Conservation (phyloP, 2,888 invertebrate species). For the Dolichopus griseipennis region DNA sequence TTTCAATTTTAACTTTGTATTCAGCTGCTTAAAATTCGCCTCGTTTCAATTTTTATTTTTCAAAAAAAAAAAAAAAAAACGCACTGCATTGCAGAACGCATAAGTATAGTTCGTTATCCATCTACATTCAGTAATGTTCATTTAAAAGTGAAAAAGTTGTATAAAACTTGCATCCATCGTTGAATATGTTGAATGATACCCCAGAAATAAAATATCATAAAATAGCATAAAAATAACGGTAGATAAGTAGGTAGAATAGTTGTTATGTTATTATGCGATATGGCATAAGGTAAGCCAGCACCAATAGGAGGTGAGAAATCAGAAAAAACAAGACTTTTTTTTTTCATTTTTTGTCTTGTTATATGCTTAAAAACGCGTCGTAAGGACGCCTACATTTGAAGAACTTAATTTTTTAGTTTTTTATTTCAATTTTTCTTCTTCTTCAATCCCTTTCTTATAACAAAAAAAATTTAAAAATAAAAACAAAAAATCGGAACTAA, state of each 20-base stretch:
- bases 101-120: too few relatives aligned
- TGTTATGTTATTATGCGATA: background rate
- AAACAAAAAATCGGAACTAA: background rate
- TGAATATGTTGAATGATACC: too few relatives aligned
- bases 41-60: background rate
- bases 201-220: too few relatives aligned
- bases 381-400: background rate
- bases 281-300: background rate
- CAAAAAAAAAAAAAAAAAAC: background rate
- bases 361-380: background rate
- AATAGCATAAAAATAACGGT: background rate
- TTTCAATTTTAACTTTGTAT: background rate
- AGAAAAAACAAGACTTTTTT: background rate
- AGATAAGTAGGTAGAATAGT: slow-evolving; percentile 2
- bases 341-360: background rate
- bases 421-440: background rate
- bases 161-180: too few relatives aligned
- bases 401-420: background rate
- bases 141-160: too few relatives aligned
- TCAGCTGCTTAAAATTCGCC: background rate
- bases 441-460: background rate
- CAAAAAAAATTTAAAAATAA: background rate
- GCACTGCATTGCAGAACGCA: too few relatives aligned
- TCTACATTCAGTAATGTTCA: too few relatives aligned
- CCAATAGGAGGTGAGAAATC: background rate